A percentile compares a stretch with the other conserved stretches of the same genome.
phyloP scores from a whole-genome alignment of 2,888 invertebrate species.

The Neria commutata region DNA sequence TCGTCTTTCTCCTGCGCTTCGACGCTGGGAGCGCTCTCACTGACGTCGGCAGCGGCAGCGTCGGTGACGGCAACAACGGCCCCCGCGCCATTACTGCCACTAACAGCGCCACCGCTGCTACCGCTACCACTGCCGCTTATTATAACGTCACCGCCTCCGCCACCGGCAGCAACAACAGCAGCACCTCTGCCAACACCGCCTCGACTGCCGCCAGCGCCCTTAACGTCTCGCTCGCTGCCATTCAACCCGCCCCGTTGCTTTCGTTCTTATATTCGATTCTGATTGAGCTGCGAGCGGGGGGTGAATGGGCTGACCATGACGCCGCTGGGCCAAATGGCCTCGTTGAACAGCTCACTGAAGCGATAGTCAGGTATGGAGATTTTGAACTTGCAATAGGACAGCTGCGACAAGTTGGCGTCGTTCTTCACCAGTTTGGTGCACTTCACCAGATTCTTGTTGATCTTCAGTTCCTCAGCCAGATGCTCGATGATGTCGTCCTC shows the following conservation, averaged over 20 bases:
- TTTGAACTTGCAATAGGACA: slow-evolving; percentile 56
- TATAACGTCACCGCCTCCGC: slow-evolving; percentile 12
- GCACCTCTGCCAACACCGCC: neutral
- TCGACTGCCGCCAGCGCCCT: slow-evolving; percentile 1
- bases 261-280: slow-evolving; percentile 51
- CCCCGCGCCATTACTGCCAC: neutral
- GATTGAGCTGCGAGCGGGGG: slow-evolving; percentile 56
- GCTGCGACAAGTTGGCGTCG: slow-evolving; percentile 54
- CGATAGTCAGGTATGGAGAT: slow-evolving; percentile 58
- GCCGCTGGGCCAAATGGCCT: slow-evolving; percentile 57
- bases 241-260: neutral
- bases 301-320: slow-evolving; percentile 58
- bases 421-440: slow-evolving; percentile 57
- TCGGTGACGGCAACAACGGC: neutral
- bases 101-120: neutral
- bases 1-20: no score
- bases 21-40: neutral
- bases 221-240: neutral
- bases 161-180: slow-evolving; percentile 7
- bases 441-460: slow-evolving; percentile 55
- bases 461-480: slow-evolving; percentile 53
- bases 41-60: slow-evolving; percentile 3
- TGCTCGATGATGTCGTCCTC: slow-evolving; percentile 57
- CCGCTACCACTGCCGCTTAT: neutral
- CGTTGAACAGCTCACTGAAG: slow-evolving; percentile 57